phyloP scores from a whole-genome alignment of 2,888 invertebrate species.

The Aporophyla lueneburgensis region DNA sequence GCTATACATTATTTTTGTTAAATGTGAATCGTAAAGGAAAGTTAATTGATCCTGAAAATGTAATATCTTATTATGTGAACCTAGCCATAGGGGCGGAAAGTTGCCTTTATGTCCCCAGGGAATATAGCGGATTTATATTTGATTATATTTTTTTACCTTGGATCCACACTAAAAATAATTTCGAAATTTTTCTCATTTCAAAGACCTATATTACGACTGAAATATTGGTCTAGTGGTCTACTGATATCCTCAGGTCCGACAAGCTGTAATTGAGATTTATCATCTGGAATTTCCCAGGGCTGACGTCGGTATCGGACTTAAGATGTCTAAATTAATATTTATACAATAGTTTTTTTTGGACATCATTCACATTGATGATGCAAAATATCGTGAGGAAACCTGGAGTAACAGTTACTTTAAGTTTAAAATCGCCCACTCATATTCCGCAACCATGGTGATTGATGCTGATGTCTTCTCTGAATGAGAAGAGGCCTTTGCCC shows the following conservation, averaged over 20 bases:
- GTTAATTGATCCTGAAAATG: neutral
- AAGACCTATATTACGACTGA: too few species aligned
- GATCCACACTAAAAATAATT: neutral
- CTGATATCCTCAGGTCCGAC: neutral
- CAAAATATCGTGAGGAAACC: too few species aligned
- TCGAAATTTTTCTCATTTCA: neutral
- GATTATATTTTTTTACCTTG: too few species aligned
- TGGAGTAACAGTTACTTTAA: too few species aligned
- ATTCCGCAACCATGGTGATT: too few species aligned
- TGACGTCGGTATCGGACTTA: neutral
- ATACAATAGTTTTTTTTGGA: neutral
- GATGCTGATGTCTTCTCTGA: too few species aligned
- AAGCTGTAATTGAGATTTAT: neutral
- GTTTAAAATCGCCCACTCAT: too few species aligned
- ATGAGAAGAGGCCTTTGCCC: too few species aligned
- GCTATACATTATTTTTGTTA: neutral
- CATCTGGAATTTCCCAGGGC: neutral
- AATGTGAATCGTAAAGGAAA: neutral
- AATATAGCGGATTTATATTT: neutral
- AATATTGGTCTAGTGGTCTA: neutral
- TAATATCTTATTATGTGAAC: neutral
- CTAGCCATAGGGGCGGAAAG: neutral
- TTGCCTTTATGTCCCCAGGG: neutral
- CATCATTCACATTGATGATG: too few species aligned
- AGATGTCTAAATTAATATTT: neutral